A percentile compares a stretch with the other conserved stretches of the same genome.
These are phyloP conservation scores for Cotesia chilonis DNA, from an alignment of 1,140 invertebrate species.

Conservation along the genomic window DNA sequence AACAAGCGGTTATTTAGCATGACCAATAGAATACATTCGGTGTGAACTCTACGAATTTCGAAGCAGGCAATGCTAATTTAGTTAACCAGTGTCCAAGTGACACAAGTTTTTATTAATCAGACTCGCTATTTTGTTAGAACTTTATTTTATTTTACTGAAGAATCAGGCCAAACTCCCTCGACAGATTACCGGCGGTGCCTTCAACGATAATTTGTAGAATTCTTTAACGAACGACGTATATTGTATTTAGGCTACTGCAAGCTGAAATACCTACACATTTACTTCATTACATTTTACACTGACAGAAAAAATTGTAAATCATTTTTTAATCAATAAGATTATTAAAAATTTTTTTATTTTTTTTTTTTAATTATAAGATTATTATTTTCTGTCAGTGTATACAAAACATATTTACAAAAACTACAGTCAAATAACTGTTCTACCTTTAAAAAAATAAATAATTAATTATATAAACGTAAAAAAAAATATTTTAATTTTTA, in stretches of 20 bases:
- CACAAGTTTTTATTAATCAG: slow-evolving; percentile 14
- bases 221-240: slow-evolving; percentile 26
- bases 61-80: slow-evolving; percentile 35
- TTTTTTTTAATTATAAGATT: too few relatives aligned
- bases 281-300: too few relatives aligned
- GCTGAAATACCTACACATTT: too few relatives aligned
- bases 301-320: too few relatives aligned
- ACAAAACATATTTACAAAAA: too few relatives aligned
- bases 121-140: slow-evolving; percentile 22
- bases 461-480: too few relatives aligned
- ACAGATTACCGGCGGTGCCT: slow-evolving; percentile 38
- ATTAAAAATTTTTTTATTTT: too few relatives aligned
- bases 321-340: too few relatives aligned
- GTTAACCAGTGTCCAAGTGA: slow-evolving; percentile 19
- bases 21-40: slow-evolving; percentile 28
- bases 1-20: background rate
- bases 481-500: too few relatives aligned
- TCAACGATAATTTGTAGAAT: slow-evolving; percentile 48
- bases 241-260: background rate
- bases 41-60: slow-evolving; percentile 49
- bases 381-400: too few relatives aligned
- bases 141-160: background rate
- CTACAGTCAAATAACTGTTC: too few relatives aligned
- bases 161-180: slow-evolving; percentile 55
- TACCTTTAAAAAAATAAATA: too few relatives aligned